Evolutionary conservation across 2,113 vertebrate species (phyloP), one percentile per base, ranked within the genome.

Genomic region (Poeciliopsis occidentalis): DNA sequence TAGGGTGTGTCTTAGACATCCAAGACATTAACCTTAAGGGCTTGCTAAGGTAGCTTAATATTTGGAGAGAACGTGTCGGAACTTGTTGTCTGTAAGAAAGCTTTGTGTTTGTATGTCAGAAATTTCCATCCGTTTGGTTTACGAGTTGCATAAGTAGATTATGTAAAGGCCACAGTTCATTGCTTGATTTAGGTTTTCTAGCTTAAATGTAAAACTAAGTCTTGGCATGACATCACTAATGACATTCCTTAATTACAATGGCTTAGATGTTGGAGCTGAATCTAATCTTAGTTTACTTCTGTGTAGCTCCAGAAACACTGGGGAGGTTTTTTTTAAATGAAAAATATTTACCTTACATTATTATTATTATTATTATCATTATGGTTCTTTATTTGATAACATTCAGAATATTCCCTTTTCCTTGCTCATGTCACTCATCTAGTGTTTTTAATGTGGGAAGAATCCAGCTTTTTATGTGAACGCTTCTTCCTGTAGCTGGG

Each of bases 221-320:
- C 44, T 64, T 85, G 79, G 69, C 73, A 61, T 75, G 82, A 79
- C 19, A 5, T 74, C 73, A 75, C 73, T 74, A 78, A 24, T 71
- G 77, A 80, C 54, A 75, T 83, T 86, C n/a, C 66, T 88, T 86
- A 87, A 90, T 87, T 87, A 81, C 75, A 76, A n/a, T 27, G 61
- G 73, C 64, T 70, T 71, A 76, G 81, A 74, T 60, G 65, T 15
- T 67, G 24, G 12, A 32, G 71, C 70, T 76, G 41, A 82, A 57
- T 64, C 29, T 84, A 85, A 91, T 83, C 80, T 51, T 37, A 47
- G 39, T 80, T 82, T 85, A 64, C 51, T 60, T 67, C 65, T 64
- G 12, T 61, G 12, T n/a, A 61, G 44, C 47, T 17, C 22, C 51
- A 65, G 30, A 72, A 76, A 72, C 60, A 54, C 61, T 64, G 17